These are phyloP conservation scores for Garra rufa DNA, from an alignment of 2,113 vertebrate species.

Conservation along the genomic window DNA sequence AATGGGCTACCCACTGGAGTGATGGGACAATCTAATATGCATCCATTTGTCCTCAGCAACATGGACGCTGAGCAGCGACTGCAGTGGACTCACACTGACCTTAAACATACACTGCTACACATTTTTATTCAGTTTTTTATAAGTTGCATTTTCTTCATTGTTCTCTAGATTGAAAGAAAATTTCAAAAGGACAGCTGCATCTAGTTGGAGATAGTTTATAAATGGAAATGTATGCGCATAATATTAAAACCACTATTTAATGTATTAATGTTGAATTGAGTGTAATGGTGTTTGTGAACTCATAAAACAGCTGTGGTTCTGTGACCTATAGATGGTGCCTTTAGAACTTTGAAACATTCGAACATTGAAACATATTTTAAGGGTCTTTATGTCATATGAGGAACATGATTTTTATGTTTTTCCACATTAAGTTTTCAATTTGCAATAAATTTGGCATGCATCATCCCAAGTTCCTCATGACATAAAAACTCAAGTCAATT, in stretches of 20 bases:
- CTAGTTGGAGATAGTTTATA: conserved; percentile 7
- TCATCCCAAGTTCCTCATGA: background rate
- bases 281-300: background rate
- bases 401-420: no score
- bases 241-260: background rate
- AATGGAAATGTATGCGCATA: background rate
- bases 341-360: background rate
- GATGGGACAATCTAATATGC: conserved; percentile 72
- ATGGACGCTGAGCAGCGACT: background rate
- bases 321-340: background rate
- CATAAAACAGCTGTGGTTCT: background rate
- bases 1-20: conserved; percentile 83
- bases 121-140: background rate
- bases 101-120: background rate
- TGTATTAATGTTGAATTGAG: background rate
- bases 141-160: background rate
- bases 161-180: background rate
- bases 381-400: background rate
- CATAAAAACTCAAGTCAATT: background rate
- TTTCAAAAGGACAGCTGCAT: background rate
- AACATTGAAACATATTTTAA: background rate
- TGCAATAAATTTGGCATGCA: background rate
- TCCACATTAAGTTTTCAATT: background rate
- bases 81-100: background rate
- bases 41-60: background rate